A percentile compares a stretch with the other conserved stretches of the same genome.
Evolutionary conservation across 2,113 vertebrate species (phyloP).

Genomic region (Cisticola juncidis): DNA sequence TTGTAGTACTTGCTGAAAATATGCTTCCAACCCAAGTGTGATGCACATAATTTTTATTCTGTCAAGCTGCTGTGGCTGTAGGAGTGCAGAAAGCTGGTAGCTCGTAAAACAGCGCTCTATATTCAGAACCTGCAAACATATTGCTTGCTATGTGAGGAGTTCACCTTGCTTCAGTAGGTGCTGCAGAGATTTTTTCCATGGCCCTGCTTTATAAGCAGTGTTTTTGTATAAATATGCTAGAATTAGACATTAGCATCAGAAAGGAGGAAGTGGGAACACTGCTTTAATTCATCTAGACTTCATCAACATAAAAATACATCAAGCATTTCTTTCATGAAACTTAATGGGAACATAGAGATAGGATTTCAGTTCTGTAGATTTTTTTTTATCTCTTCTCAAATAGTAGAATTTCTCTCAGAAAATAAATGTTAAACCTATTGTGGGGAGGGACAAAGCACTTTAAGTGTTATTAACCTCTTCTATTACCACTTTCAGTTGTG

Average conservation of each 20-base stretch:
- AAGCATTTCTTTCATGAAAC: background rate
- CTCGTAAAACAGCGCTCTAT: background rate
- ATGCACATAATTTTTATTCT: background rate
- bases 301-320: background rate
- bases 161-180: background rate
- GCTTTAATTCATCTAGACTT: conserved; percentile 2
- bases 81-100: background rate
- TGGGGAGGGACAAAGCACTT: background rate
- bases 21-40: background rate
- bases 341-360: background rate
- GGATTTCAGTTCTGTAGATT: background rate
- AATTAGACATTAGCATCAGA: conserved; percentile 24
- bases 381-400: background rate
- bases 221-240: background rate
- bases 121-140: background rate
- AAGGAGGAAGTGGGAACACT: background rate
- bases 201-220: background rate
- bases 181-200: background rate
- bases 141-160: accelerated
- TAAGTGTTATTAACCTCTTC: background rate
- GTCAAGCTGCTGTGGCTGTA: background rate
- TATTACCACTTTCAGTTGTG: background rate
- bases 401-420: background rate
- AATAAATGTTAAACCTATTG: background rate
- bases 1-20: background rate